Percentiles rank a stretch among this genome's conserved stretches.
Evolutionary conservation across 2,888 invertebrate genomes (phyloP).

Genomic region (Altica lythri): DNA sequence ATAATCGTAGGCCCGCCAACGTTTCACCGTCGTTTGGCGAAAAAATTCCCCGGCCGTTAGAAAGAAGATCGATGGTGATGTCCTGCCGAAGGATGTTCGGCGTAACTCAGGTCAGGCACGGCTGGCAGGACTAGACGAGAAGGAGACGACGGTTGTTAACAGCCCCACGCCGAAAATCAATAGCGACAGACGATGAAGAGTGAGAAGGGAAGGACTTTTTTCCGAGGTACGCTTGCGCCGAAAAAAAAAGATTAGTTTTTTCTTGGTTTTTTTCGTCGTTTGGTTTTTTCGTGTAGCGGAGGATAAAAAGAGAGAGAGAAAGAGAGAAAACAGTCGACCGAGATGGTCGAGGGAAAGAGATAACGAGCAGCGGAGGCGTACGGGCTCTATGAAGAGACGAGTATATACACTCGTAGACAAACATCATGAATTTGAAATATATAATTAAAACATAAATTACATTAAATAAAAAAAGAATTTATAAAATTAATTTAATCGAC

Average conservation of each 20-base stretch:
- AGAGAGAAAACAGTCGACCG: slow-evolving; percentile 4
- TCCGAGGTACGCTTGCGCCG: slow-evolving; percentile 38
- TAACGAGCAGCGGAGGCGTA: slow-evolving; percentile 31
- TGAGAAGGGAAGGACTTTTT: slow-evolving; percentile 30
- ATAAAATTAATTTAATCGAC: too few species aligned
- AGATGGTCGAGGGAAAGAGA: slow-evolving; percentile 31
- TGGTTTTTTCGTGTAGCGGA: slow-evolving; percentile 35
- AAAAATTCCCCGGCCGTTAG: slow-evolving; percentile 25
- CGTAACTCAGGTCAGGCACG: slow-evolving; percentile 55
- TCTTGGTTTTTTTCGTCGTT: slow-evolving; percentile 38
- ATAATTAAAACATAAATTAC: too few species aligned
- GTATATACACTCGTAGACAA: slow-evolving; percentile 9
- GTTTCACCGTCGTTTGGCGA: slow-evolving; percentile 8
- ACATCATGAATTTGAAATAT: too few species aligned
- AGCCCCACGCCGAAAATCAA: slow-evolving; percentile 48
- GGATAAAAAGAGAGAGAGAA: slow-evolving; percentile 16
- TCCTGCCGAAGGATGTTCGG: slow-evolving; percentile 54
- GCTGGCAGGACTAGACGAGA: slow-evolving; percentile 39
- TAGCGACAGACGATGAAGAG: slow-evolving; percentile 49
- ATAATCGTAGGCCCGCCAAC: slow-evolving; percentile 18
- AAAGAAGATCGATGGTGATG: slow-evolving; percentile 42
- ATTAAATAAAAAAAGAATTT: too few species aligned
- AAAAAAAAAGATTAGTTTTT: slow-evolving; percentile 42
- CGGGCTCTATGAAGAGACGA: slow-evolving; percentile 26
- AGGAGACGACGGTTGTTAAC: slow-evolving; percentile 36